Percentiles rank a stretch among this genome's conserved stretches.
Conservation (phyloP, 2,797 vertebrate genomes). For the Sebastes oblongus region DNA sequence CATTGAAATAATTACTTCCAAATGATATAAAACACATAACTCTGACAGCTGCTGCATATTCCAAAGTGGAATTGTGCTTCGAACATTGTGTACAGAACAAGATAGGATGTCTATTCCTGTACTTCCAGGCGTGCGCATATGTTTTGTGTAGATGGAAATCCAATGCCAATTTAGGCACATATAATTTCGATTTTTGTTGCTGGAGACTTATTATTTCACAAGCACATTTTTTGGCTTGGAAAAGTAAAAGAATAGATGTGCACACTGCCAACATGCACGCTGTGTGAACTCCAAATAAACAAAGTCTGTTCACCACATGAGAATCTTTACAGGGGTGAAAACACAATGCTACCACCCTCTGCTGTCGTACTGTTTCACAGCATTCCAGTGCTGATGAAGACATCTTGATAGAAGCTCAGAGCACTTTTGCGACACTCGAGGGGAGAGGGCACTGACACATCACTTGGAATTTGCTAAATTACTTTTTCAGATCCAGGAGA, state of each 20-base stretch:
- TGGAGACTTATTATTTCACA: conserved; percentile 4
- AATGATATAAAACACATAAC: conserved; percentile 8
- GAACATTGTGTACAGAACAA: background rate
- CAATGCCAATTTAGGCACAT: background rate
- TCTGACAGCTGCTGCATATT: background rate
- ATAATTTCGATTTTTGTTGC: background rate
- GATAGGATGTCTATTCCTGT: background rate
- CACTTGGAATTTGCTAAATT: conserved; percentile 18
- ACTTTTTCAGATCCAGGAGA: conserved; percentile 10
- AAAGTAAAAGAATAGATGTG: conserved; percentile 14
- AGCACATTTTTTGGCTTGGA: conserved; percentile 1
- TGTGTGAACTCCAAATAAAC: conserved; percentile 38
- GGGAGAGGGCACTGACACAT: conserved; percentile 15
- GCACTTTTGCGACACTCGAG: conserved; percentile 11
- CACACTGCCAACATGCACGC: background rate
- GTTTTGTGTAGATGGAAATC: background rate
- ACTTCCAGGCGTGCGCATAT: background rate
- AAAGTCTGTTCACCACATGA: conserved; percentile 55
- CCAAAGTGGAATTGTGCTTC: background rate
- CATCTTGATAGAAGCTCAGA: conserved; percentile 40
- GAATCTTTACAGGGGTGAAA: conserved; percentile 27
- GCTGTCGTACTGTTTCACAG: background rate
- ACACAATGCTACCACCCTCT: background rate
- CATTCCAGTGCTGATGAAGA: conserved; percentile 32
- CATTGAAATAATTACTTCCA: background rate